Base-by-base conservation (phyloP, 1,140 invertebrate genomes). In the Aphaenogaster rudis region DNA sequence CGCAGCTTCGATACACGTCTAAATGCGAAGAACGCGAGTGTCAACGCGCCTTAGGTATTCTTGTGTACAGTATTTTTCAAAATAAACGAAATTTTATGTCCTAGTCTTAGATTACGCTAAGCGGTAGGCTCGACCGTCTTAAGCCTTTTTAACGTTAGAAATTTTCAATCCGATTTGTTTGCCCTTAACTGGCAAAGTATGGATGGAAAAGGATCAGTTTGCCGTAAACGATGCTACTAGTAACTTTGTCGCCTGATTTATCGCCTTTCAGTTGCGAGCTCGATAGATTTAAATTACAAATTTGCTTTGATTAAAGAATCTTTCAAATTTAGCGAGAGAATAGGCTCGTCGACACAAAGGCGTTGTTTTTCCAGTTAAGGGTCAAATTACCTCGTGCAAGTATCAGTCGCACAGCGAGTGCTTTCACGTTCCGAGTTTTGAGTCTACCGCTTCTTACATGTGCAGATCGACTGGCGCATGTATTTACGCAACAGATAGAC, bases 11-110 rank as follows among this genome's bases (percentile, higher is more conserved):
- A 78, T 85, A 88, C 67, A 89, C 84, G 54, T 88, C 61, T 71
- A 63, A 89, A 72, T 52, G 64, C 69, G 67, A 54, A 42, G 52
- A 67, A 71, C 36, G 42, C 69, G 82, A 89, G 66, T 86, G 81
- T 86, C 77, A 69, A 82, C 61, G 61, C 88, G 71, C 78, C 87
- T 90, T 92, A 88, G 91, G 87, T 92, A 92, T 92, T 91, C 69
- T 93, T 90, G 76, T 93, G 91, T 93, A 93, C 91, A 93, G 91
- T 93, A 93, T 93, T 93, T 92, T 93, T 91, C 85, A 93, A 88
- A 89, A 64, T 92, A 92, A 89, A 82, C 36, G 80, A 74, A 89
- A 87, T 86, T 77, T 59, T 81, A 48, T 89, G 72, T 89, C 85
- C 61, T 87, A 89, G 86, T 66, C 5, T 89, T 87, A 87, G 85